phyloP scores from a whole-genome alignment of 2,113 vertebrate genomes.

The Ascaphus truei region DNA sequence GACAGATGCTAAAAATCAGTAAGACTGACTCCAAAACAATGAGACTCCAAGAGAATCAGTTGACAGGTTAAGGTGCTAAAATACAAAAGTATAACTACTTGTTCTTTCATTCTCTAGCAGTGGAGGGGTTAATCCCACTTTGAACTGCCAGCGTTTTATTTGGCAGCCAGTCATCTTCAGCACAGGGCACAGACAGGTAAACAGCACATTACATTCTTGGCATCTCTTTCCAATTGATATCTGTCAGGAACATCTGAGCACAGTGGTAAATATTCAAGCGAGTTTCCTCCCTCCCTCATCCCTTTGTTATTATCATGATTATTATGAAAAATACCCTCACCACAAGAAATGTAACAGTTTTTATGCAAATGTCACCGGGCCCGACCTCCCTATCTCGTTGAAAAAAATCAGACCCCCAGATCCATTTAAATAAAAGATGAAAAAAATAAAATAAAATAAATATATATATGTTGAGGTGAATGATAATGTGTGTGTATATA shows the following conservation, averaged over 20 bases:
- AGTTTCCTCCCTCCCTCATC: not conserved
- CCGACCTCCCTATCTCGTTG: constrained; percentile 44
- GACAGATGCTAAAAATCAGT: too few species aligned
- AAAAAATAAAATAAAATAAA: constrained; percentile 17
- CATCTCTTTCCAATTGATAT: constrained; percentile 33
- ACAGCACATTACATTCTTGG: not conserved
- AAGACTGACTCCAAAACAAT: too few species aligned
- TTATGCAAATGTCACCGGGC: constrained; percentile 43
- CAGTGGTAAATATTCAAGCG: constrained; percentile 43
- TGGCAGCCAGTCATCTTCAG: too few species aligned
- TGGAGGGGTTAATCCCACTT: not conserved
- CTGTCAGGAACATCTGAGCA: constrained; percentile 12
- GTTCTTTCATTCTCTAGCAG: too few species aligned
- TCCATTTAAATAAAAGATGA: constrained; percentile 61
- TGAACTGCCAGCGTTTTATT: not conserved
- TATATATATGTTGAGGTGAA: too few species aligned
- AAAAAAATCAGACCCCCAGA: constrained; percentile 45
- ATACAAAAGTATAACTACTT: too few species aligned
- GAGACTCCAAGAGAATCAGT: too few species aligned
- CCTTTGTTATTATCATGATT: constrained; percentile 1
- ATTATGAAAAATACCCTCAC: constrained; percentile 38
- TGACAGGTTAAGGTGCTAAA: too few species aligned
- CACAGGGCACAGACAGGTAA: not conserved
- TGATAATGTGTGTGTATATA: too few species aligned
- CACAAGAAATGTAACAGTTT: constrained; percentile 36